phyloP scores from a whole-genome alignment of 2,113 vertebrate species.

The Macrotis lagotis region DNA sequence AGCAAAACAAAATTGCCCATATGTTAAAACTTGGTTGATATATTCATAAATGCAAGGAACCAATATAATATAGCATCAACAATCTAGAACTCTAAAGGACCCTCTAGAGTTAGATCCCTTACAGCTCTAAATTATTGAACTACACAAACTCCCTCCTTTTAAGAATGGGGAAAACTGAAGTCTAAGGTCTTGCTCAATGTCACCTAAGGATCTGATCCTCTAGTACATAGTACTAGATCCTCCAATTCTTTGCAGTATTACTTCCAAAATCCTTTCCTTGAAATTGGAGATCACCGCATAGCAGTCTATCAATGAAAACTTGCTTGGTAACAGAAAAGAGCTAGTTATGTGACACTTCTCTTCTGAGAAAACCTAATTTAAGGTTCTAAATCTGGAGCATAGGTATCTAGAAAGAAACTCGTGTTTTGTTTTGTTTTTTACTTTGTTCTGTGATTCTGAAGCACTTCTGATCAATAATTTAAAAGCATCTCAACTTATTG shows the following conservation, averaged over 20 bases:
- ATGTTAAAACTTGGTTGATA: not conserved
- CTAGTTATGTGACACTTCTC: not conserved
- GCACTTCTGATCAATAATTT: constrained; percentile 78
- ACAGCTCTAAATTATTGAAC: too few species aligned
- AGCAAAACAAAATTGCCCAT: not conserved
- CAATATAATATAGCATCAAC: not conserved
- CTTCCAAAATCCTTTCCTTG: constrained; percentile 15
- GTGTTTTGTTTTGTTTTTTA: too few species aligned
- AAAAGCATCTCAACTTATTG: constrained; percentile 73
- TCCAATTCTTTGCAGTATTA: not conserved
- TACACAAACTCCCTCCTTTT: not conserved
- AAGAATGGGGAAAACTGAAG: not conserved
- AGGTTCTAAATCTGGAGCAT: not conserved
- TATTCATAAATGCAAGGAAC: not conserved
- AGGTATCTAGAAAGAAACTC: constrained; percentile 50
- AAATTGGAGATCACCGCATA: not conserved
- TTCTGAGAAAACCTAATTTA: not conserved
- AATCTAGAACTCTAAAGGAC: not conserved
- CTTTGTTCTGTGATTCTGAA: constrained; percentile 66
- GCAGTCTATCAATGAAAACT: not conserved
- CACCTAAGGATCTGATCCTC: not conserved
- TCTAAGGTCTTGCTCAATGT: not conserved
- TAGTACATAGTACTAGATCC: too few species aligned
- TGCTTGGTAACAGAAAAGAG: not conserved
- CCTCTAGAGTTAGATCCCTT: too few species aligned